Base-by-base conservation (phyloP, 2,888 invertebrate species). In the Cenopis cana region DNA sequence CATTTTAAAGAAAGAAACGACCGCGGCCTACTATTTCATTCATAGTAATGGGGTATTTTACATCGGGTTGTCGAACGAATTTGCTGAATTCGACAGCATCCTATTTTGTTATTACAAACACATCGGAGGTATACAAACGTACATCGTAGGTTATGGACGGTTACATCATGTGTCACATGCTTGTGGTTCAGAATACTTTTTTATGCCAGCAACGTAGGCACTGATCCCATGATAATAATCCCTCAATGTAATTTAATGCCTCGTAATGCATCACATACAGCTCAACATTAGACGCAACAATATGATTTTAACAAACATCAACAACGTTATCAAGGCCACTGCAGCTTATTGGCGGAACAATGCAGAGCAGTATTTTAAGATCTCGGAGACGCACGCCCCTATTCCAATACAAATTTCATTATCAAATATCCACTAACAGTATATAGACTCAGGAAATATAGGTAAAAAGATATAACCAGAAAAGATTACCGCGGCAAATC, bases 301-400 rank as follows among this genome's bases (percentile, higher is more conserved):
- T 79, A n/a, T n/a, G n/a, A n/a, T 78, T 84, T 85, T 87, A 85
- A 86, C 85, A 85, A 82, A 84, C 86, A 85, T 85, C 84, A 85
- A 85, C 87, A 85, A 79, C 84, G 84, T 82, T 82, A 82, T 89
- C 86, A 86, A 83, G 88, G 85, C 85, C 75, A 87, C 86, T 85
- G 85, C 82, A 78, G 80, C 76, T 76, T 78, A 85, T 85, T 85
- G 84, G 75, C 74, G 74, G 85, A 87, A 90, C 89, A 90, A 90
- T 88, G 72, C 77, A 76, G 73, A 76, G 74, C 64, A 59, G 76
- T 74, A 75, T 81, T 5, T 33, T 83, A 77, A 82, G 82, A 72
- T 78, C 72, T 85, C 88, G 81, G 81, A 82, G 74, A 79, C 73
- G 68, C 72, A 49, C 50, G 59, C 69, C 70, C 72, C 60, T 52